These are phyloP conservation scores for Cyanocitta stelleri DNA, from an alignment of 2,113 vertebrate species.

Conservation along the genomic window DNA sequence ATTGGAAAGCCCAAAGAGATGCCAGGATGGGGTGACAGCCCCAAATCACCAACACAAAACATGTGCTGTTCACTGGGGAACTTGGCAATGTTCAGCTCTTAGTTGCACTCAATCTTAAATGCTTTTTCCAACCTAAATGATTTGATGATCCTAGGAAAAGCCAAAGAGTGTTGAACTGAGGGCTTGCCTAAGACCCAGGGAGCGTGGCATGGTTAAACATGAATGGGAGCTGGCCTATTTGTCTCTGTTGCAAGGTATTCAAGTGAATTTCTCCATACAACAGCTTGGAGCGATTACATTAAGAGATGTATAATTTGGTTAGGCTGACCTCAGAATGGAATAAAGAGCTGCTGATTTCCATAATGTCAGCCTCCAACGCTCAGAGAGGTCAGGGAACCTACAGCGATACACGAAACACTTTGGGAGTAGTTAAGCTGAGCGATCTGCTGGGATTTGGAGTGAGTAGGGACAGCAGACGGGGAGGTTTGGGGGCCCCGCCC, in stretches of 20 bases:
- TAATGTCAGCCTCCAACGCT: background rate
- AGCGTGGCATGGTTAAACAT: background rate
- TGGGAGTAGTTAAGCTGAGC: background rate
- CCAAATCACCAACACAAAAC: background rate
- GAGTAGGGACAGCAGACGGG: background rate
- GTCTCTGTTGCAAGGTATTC: constrained; percentile 31
- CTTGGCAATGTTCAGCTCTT: background rate
- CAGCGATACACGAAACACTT: constrained; percentile 34
- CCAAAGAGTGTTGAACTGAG: background rate
- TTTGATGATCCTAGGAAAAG: background rate
- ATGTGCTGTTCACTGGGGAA: background rate
- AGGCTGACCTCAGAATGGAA: constrained; percentile 64
- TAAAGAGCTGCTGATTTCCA: constrained; percentile 70
- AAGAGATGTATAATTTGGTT: constrained; percentile 59
- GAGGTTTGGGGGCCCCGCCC: background rate
- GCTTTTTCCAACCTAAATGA: background rate
- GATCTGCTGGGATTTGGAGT: background rate
- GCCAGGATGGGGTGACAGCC: background rate
- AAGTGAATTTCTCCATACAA: constrained; percentile 47
- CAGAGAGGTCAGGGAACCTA: constrained; percentile 43
- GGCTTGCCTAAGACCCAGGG: background rate
- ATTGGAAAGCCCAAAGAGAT: background rate
- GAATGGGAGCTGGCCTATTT: constrained; percentile 17
- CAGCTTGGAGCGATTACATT: constrained; percentile 46
- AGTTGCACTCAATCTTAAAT: background rate